Evolutionary conservation across 2,797 vertebrate species (phyloP).

Genomic region (Triplophysa yarkandensis): DNA sequence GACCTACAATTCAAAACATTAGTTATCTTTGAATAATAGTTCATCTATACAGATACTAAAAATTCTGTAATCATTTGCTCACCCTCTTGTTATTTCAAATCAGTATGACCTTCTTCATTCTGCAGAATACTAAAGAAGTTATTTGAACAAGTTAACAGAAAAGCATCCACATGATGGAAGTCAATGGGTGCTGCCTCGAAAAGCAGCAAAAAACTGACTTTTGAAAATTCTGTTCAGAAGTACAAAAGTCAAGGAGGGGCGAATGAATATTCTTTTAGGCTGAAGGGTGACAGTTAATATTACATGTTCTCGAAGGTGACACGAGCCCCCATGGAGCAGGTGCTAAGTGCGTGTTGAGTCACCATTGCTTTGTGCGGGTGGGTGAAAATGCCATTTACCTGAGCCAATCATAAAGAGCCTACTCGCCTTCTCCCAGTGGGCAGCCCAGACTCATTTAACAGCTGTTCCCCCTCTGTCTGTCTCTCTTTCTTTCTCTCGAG

Average conservation of each 20-base stretch:
- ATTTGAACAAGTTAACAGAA: too few relatives aligned
- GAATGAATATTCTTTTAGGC: slow-evolving; percentile 52
- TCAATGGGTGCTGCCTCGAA: not conserved
- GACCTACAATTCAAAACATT: too few relatives aligned
- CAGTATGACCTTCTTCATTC: too few relatives aligned
- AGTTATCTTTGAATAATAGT: too few relatives aligned
- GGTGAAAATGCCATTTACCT: slow-evolving; percentile 69
- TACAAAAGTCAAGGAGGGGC: slow-evolving; percentile 2
- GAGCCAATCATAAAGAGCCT: slow-evolving; percentile 55
- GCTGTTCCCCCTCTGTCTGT: slow-evolving; percentile 42
- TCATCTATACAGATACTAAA: too few relatives aligned
- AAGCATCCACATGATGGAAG: too few relatives aligned
- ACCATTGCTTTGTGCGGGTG: slow-evolving; percentile 65
- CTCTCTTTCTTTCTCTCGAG: slow-evolving; percentile 58
- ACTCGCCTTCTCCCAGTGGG: slow-evolving; percentile 57
- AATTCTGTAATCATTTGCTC: too few relatives aligned
- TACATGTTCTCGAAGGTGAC: slow-evolving; percentile 64
- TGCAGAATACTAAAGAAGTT: too few relatives aligned
- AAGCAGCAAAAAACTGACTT: not conserved
- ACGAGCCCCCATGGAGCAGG: slow-evolving; percentile 57
- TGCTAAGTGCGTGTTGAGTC: slow-evolving; percentile 71
- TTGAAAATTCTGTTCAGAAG: slow-evolving; percentile 2
- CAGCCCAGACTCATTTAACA: slow-evolving; percentile 58
- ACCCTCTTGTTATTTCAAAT: too few relatives aligned
- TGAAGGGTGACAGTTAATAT: slow-evolving; percentile 66